Evolutionary conservation across 2,888 invertebrate species (phyloP).

Genomic region (Nasonovia ribisnigri): DNA sequence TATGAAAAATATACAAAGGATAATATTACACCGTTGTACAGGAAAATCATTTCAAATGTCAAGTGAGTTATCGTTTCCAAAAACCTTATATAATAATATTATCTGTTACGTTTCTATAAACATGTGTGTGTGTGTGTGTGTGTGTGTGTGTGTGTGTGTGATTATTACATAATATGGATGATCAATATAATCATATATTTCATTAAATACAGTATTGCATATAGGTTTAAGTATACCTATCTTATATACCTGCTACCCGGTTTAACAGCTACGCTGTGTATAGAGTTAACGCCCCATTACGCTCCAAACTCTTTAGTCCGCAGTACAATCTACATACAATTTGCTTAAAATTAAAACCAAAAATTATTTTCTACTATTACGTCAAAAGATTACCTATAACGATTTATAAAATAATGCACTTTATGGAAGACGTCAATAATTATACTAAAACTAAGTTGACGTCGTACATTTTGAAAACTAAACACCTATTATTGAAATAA

Average conservation of each 20-base stretch:
- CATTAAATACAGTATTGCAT: not conserved
- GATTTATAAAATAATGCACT: not conserved
- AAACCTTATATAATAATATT: not conserved
- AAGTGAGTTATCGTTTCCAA: slow-evolving; percentile 20
- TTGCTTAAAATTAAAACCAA: not conserved
- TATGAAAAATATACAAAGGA: slow-evolving; percentile 17
- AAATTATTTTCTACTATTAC: not conserved
- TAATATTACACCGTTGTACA: not conserved
- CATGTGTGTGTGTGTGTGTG: too few species aligned
- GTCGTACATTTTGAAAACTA: not conserved
- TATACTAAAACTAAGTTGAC: not conserved
- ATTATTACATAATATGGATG: not conserved
- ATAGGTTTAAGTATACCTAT: not conserved
- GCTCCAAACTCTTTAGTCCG: not conserved
- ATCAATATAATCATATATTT: not conserved
- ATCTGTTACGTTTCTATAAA: not conserved
- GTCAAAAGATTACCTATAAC: not conserved
- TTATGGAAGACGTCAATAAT: not conserved
- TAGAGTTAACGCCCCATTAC: not conserved
- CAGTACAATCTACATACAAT: not conserved
- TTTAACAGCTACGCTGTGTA: not conserved
- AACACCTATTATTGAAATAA: not conserved
- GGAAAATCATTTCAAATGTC: slow-evolving; percentile 49
- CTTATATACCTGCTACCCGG: not conserved
- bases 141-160: too few species aligned